Conservation (phyloP, 2,888 invertebrate genomes). For the Hymenopus coronatus region DNA sequence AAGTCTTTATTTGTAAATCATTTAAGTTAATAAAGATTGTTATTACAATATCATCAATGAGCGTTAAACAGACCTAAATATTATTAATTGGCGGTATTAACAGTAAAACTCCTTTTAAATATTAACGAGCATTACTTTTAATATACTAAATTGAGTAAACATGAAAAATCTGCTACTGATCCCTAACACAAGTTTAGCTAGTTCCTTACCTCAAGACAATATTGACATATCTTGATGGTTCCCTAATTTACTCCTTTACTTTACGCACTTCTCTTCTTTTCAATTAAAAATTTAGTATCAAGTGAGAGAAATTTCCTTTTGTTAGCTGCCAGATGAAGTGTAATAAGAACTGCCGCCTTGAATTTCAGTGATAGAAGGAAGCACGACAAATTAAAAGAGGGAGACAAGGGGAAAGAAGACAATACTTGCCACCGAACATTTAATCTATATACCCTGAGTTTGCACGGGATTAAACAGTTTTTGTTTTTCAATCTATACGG, state of each 20-base stretch:
- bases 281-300: background rate
- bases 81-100: no score
- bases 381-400: background rate
- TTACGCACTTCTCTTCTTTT: background rate
- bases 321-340: background rate
- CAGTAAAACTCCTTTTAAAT: no score
- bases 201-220: background rate
- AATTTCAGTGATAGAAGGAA: background rate
- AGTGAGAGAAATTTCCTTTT: background rate
- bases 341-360: background rate
- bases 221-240: background rate
- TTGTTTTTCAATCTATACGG: background rate
- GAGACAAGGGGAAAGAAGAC: background rate
- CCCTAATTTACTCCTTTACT: background rate
- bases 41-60: no score
- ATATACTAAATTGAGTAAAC: no score
- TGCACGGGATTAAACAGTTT: background rate
- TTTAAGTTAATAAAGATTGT: no score
- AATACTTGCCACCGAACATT: background rate
- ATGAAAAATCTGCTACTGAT: background rate
- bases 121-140: no score
- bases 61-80: no score
- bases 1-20: no score
- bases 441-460: background rate
- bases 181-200: background rate